Evolutionary conservation across 2,797 vertebrate species (phyloP), one percentile per base, ranked within the genome.

Genomic region (Cryptoblepharus egeriae): DNA sequence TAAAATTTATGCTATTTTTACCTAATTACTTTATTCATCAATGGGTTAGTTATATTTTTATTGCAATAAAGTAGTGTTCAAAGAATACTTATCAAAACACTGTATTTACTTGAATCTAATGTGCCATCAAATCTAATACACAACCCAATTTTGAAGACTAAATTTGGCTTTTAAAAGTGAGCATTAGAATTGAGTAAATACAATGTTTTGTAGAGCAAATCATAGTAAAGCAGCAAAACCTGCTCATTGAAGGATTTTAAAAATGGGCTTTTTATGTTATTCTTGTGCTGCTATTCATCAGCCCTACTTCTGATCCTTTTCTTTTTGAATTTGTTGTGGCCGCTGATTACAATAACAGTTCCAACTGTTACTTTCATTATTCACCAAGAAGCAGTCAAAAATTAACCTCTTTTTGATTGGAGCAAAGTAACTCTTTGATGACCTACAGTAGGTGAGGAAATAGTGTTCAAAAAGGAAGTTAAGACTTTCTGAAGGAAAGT

Each of bases 361-460:
- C 18, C 82, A 85, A 67, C 70, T 13, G 71, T 58, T 88, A 61
- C 85, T 86, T 81, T 42, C 70, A 73, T 35, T 28, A 0, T 74
- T 39, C 3, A 76, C 74, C 58, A 69, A 16, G 63, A 75, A 80
- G 67, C 55, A 37, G n/a, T 73, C 81, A 7, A 28, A 57, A 69
- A 74, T 42, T 76, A 0, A 1, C 72, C 49, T 60, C 22, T 87
- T 83, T 4, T 18, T 42, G 35, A 22, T 13, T 13, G 55, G 35
- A 37, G 13, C 24, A 4, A 61, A 37, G 7, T 39, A 16, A 30
- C 8, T 58, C 39, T 65, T 81, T 30, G 67, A 74, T 39, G 49
- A 57, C 20, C 18, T 35, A n/a, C n/a, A 35, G 12, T 58, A 79
- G n/a, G 68, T 35, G 22, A n/a, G 4, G 3, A 28, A 52, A 52